A percentile compares a stretch with the other conserved stretches of the same genome.
phyloP scores from a whole-genome alignment of 2,797 vertebrate species.

The Aldrovandia affinis region DNA sequence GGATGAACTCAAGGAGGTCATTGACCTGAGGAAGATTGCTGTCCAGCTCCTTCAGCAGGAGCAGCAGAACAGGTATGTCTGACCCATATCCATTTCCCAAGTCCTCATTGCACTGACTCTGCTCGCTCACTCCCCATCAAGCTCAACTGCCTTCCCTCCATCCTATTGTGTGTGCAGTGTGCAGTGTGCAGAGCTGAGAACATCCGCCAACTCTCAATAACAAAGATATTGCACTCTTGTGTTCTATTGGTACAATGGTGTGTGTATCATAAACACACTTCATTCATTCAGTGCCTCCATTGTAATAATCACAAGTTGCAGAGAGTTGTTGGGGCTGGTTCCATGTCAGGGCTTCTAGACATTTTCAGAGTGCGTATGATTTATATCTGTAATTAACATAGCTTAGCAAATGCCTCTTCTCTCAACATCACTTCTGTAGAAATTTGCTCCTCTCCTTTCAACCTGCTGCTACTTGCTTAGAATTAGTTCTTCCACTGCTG shows the following conservation, averaged over 20 bases:
- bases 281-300: background rate
- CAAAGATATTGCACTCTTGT: background rate
- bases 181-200: too few species aligned
- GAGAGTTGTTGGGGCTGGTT: background rate
- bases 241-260: background rate
- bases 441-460: background rate
- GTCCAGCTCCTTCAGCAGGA: constrained; percentile 95
- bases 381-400: background rate
- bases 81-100: background rate
- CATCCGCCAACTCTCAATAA: background rate
- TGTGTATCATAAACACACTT: background rate
- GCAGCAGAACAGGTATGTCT: constrained; percentile 89
- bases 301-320: background rate
- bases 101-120: background rate
- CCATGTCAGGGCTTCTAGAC: background rate
- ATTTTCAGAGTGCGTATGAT: background rate
- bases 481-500: background rate
- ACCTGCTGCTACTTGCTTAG: background rate
- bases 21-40: constrained; percentile 95
- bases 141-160: background rate
- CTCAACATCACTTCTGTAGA: background rate
- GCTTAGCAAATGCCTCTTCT: background rate
- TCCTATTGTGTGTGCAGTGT: background rate
- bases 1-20: constrained; percentile 91
- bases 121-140: background rate